Evolutionary conservation across 2,888 invertebrate species (phyloP), one percentile per base, ranked within the genome.

Genomic region (Chelonus formosanus): DNA sequence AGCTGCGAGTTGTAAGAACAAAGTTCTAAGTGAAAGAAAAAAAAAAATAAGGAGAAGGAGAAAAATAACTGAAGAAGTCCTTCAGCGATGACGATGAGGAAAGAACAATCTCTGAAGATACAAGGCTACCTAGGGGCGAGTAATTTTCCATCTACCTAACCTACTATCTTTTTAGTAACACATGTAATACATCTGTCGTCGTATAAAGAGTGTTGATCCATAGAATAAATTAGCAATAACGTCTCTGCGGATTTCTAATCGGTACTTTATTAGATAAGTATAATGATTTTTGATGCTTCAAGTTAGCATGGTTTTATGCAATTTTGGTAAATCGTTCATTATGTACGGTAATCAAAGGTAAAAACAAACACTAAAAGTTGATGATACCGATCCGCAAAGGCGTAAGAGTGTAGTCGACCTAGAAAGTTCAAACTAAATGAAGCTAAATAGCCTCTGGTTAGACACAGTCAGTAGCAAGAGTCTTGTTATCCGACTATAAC

Each of bases 71-170:
- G 20, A 76, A 74, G 74, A 77, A 75, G 78, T 78, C 76, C 20
- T 20, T 20, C 20, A 20, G 77, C 76, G 78, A 78, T 75, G 79
- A 79, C 76, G 79, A 78, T 60, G 65, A 60, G 50, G 55, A 43
- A 65, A 76, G 80, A 81, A 79, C 79, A 80, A 76, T 73, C 80
- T 74, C 75, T 75, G 77, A 82, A 81, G 82, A 82, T 75, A 79
- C 78, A 75, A 78, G 80, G 71, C 71, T 78, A 82, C 75, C 82
- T 79, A 78, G 82, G 81, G 84, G 84, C 84, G 84, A 83, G 84
- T 84, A 84, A 83, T 81, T 78, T 80, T 82, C 81, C 78, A 83
- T 20, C 20, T 81, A 82, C 80, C 80, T 83, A 80, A 81, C 75
- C 80, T 81, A 20, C 77, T 82, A 78, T 82, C 78, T 82, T 76